Percentiles rank a stretch among this genome's conserved stretches.
These are phyloP conservation scores for Apteryx owenii DNA, from an alignment of 2,113 vertebrate species.

Conservation along the genomic window DNA sequence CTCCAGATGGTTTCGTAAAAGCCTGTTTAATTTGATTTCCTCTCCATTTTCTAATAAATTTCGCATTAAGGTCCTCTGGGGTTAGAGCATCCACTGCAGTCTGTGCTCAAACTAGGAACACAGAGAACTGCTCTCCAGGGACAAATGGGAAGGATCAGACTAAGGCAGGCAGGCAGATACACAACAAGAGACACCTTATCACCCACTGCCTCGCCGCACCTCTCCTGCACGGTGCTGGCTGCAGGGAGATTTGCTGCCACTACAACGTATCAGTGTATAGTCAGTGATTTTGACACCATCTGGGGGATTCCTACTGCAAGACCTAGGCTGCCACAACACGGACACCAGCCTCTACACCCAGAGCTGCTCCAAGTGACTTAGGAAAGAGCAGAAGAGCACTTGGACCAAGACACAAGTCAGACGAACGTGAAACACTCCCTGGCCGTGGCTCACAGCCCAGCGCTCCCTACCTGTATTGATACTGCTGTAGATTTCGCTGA, in stretches of 20 bases:
- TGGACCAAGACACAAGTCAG: rapidly evolving
- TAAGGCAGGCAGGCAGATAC: neutral
- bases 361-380: rapidly evolving
- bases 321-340: neutral
- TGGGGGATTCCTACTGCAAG: neutral
- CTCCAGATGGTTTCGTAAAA: neutral
- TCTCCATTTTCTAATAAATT: neutral
- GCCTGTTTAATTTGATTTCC: neutral
- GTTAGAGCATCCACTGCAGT: neutral
- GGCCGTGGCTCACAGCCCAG: rapidly evolving
- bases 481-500: slow-evolving; percentile 77
- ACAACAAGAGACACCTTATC: neutral
- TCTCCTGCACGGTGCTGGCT: neutral
- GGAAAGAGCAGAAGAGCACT: neutral
- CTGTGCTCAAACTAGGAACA: neutral
- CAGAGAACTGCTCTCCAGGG: neutral
- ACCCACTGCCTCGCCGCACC: neutral
- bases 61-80: rapidly evolving
- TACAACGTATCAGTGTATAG: rapidly evolving
- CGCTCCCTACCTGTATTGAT: slow-evolving; percentile 63
- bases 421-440: rapidly evolving
- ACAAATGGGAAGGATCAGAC: neutral
- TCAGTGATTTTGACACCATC: too few relatives aligned
- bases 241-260: neutral
- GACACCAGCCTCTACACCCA: neutral